A percentile compares a stretch with the other conserved stretches of the same genome.
Evolutionary conservation across 2,888 invertebrate species (phyloP).

Genomic region (Epistrophe grossulariae): DNA sequence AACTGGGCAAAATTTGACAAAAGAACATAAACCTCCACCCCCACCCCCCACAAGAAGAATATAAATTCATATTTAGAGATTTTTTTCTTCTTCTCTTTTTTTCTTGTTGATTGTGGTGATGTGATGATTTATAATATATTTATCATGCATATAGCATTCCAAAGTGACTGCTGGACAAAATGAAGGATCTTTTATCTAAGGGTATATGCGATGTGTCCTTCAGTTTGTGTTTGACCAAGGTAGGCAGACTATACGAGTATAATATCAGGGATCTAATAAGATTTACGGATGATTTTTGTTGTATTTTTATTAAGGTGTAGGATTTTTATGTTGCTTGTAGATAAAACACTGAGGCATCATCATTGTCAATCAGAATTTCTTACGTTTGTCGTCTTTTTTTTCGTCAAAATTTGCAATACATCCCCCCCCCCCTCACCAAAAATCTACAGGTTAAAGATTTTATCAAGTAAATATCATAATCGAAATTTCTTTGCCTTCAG

Average conservation of each 20-base stretch:
- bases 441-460: conserved; percentile 67
- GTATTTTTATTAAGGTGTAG: conserved; percentile 33
- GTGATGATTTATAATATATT: conserved; percentile 71
- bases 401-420: neutral
- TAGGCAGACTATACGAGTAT: conserved; percentile 26
- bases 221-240: conserved; percentile 51
- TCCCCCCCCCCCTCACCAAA: neutral
- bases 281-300: conserved; percentile 15
- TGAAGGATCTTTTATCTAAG: conserved; percentile 22
- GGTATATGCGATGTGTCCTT: conserved; percentile 16
- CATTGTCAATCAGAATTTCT: neutral
- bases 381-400: neutral
- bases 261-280: conserved; percentile 24
- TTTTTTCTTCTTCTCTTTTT: conserved; percentile 1
- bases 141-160: conserved; percentile 68
- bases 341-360: neutral
- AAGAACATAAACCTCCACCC: conserved; percentile 26
- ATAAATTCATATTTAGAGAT: conserved; percentile 69
- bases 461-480: conserved; percentile 64
- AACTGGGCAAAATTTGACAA: conserved; percentile 73
- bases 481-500: conserved; percentile 44
- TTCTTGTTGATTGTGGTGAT: conserved; percentile 42
- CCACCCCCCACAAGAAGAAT: conserved; percentile 32
- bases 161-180: conserved; percentile 50
- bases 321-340: neutral